Evolutionary conservation across 2,797 vertebrate genomes (phyloP), one percentile per base, ranked within the genome.

Genomic region (Euphonia xanthogaster): DNA sequence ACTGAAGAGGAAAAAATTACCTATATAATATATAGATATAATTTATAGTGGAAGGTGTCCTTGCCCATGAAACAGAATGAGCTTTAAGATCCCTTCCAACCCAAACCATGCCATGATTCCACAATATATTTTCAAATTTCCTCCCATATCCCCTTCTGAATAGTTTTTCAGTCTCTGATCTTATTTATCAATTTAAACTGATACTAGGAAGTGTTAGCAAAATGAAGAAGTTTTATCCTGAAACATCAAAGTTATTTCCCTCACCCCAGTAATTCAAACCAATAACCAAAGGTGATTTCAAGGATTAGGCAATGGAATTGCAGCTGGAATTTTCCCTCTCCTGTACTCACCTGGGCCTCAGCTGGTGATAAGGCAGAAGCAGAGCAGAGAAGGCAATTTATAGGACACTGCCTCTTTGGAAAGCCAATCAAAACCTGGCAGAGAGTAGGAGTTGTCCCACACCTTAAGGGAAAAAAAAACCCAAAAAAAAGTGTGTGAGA

Each of bases 351-450:
- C 97, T 93, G 63, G 37, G 51, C 22, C 42, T 67, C 79, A 63
- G 85, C 79, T 21, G 74, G 57, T 60, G 28, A 68, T 6, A 83
- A 60, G 66, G 62, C 58, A 88, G 66, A 73, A 73, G 75, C 60
- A 79, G n/a, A 53, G 54, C 0, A 1, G 80, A 55, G 27, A 37
- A 24, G 60, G 88, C 42, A 77, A 96, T 97, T 96, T 98, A 98
- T 97, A 96, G 96, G 96, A 90, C 97, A 95, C 97, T 73, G 96
- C 97, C 97, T 97, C 97, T 79, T 81, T 25, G 13, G 72, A 73
- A 93, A 91, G 93, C 97, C 97, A 97, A 98, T 98, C 70, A 87
- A 66, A 94, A 62, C 22, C 54, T 27, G 42, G 39, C 40, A 30
- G 40, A 86, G 86, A 89, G 97, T 92, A 95, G 97, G 97, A 89